These are phyloP conservation scores for Orthochromis indermauri DNA, from an alignment of 2,113 vertebrate species.

Conservation along the genomic window DNA sequence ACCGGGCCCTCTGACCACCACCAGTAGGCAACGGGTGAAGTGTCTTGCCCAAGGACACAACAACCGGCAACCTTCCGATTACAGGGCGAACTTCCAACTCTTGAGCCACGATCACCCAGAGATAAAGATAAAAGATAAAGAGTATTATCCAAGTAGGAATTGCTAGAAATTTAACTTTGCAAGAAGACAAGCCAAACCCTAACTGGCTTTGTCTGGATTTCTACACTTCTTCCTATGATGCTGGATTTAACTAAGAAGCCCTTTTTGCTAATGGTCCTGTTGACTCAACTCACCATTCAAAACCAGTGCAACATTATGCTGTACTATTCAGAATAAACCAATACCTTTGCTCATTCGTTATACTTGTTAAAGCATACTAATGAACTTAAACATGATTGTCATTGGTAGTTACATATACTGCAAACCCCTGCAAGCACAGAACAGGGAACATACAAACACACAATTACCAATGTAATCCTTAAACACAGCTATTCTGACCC, in stretches of 20 bases:
- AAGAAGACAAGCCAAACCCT: background rate
- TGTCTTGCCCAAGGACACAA: background rate
- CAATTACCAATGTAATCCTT: background rate
- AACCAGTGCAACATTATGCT: background rate
- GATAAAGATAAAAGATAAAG: too few relatives aligned
- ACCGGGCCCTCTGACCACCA: background rate
- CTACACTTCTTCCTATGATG: background rate
- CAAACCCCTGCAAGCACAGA: background rate
- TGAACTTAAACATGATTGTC: background rate
- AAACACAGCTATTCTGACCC: background rate
- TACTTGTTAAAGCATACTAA: background rate
- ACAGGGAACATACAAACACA: background rate
- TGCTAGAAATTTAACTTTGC: background rate
- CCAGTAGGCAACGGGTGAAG: fast-evolving
- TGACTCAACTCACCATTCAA: background rate
- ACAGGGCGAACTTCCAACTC: background rate
- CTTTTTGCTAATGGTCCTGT: background rate
- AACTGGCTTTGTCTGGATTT: background rate
- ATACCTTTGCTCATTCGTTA: background rate
- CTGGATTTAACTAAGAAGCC: background rate
- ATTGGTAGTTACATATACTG: background rate
- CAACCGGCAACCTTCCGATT: fast-evolving
- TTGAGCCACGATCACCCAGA: background rate
- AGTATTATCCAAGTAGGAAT: background rate
- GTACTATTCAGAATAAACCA: background rate